Evolutionary conservation across 2,888 invertebrate species (phyloP).

Genomic region (Stratiomys singularior): DNA sequence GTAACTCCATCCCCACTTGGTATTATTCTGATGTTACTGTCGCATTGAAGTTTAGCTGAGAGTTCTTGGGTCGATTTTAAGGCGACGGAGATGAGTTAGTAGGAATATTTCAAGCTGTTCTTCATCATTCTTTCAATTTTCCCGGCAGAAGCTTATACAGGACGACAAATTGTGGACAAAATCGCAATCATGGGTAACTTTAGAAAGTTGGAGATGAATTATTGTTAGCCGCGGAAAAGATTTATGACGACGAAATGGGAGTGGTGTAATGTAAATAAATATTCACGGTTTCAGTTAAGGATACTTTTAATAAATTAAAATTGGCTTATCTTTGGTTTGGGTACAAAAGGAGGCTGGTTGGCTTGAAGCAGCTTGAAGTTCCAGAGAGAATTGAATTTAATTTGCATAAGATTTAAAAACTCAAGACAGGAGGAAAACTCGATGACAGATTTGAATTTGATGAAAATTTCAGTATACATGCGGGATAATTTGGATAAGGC

Average conservation of each 20-base stretch:
- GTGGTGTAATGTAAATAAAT: slow-evolving; percentile 31
- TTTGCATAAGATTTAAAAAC: slow-evolving; percentile 29
- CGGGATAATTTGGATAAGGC: too few species aligned
- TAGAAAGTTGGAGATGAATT: slow-evolving; percentile 43
- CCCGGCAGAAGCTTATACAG: slow-evolving; percentile 8
- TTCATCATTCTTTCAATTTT: slow-evolving; percentile 42
- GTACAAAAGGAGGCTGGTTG: not conserved
- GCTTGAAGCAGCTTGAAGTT: not conserved
- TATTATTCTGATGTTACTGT: slow-evolving; percentile 35
- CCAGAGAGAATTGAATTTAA: not conserved
- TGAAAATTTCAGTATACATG: too few species aligned
- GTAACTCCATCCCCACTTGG: not conserved
- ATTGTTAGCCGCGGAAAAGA: slow-evolving; percentile 37
- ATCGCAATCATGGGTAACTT: slow-evolving; percentile 21
- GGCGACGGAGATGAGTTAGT: not conserved
- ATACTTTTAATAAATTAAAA: slow-evolving; percentile 45
- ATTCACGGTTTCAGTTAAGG: slow-evolving; percentile 30
- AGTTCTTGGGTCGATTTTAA: not conserved
- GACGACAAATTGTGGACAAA: not conserved
- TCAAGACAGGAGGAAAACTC: too few species aligned
- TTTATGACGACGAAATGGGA: slow-evolving; percentile 34
- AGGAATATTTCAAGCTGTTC: slow-evolving; percentile 5
- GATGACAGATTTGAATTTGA: too few species aligned
- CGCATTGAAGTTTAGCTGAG: slow-evolving; percentile 18
- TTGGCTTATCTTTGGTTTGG: slow-evolving; percentile 24